Evolutionary conservation across 2,797 vertebrate genomes (phyloP), one percentile per base, ranked within the genome.

Genomic region (Poeciliopsis paucimaculata): DNA sequence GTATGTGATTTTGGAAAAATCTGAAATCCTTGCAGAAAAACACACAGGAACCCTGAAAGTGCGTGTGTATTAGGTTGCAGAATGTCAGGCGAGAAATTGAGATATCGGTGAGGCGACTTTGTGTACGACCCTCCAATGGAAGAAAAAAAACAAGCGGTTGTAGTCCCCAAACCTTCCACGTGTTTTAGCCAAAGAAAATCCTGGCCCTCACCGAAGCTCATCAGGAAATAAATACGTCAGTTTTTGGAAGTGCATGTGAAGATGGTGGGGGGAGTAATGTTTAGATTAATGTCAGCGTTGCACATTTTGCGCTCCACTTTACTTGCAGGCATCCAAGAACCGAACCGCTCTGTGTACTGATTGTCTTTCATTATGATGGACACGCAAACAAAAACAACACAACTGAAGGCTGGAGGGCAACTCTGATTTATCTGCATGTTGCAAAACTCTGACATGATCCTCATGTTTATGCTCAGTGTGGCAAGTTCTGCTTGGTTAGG

Each of bases 401-500:
- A 74, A 77, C 73, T 73, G 10, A 66, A 57, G 47, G 76, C 77
- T 77, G 60, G n/a, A 73, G 77, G 77, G 76, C 64, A 39, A 47
- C 55, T 64, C 77, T 75, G 85, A 81, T 90, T 90, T 79, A 83
- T 89, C 78, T 80, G 39, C 77, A 72, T 80, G 71, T 85, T 87
- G 85, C 87, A 77, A 80, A 87, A 73, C 79, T 87, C 81, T 80
- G 84, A 82, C 75, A 83, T 78, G 72, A 51, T 90, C 78, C 73
- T 74, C 77, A 77, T 89, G 86, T 93, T 91, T 91, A 87, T 72
- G 23, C 79, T 90, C 72, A 78, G 79, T 89, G 84, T 73, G 80
- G 85, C 64, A 55, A 84, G 91, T 93, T 93, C 82, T 87, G 91
- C 89, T 91, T 90, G 82, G 86, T 91, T 91, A 81, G 85, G 79